phyloP scores from a whole-genome alignment of 2,797 vertebrate species.

The Poeciliopsis presidionis region DNA sequence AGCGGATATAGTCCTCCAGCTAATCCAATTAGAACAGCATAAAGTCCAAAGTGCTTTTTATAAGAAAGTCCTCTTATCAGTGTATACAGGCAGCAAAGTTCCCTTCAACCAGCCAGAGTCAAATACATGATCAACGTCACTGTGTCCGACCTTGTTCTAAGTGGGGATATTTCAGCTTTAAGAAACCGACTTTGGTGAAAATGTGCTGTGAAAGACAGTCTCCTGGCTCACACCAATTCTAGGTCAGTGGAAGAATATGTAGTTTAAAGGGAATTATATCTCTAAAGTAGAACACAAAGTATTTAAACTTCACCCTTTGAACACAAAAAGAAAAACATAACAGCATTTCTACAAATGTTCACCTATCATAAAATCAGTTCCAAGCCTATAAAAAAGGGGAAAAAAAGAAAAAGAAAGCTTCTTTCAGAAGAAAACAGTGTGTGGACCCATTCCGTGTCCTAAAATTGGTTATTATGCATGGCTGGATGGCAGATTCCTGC shows the following conservation, averaged over 20 bases:
- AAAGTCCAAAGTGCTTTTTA: constrained; percentile 3
- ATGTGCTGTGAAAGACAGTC: constrained; percentile 24
- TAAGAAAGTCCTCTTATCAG: constrained; percentile 11
- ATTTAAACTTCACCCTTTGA: constrained; percentile 12
- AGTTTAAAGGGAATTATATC: constrained; percentile 33
- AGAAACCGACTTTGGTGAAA: constrained; percentile 15
- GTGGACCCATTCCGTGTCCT: constrained; percentile 22
- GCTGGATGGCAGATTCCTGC: constrained; percentile 33
- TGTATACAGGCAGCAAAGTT: neutral
- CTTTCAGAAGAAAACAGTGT: neutral
- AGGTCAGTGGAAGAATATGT: constrained; percentile 28
- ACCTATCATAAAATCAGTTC: neutral
- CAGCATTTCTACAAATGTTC: neutral
- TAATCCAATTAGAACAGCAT: neutral
- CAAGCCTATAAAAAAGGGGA: neutral
- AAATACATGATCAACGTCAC: constrained; percentile 13
- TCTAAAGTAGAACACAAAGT: constrained; percentile 4
- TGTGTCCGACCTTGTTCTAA: constrained; percentile 36
- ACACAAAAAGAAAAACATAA: neutral
- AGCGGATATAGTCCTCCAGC: neutral
- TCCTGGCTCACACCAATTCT: constrained; percentile 27
- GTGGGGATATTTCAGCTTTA: constrained; percentile 31
- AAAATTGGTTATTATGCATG: constrained; percentile 41
- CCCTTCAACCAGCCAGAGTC: neutral
- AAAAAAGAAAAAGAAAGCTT: neutral